phyloP scores from a whole-genome alignment of 1,140 invertebrate genomes.

The Homalodisca vitripennis region DNA sequence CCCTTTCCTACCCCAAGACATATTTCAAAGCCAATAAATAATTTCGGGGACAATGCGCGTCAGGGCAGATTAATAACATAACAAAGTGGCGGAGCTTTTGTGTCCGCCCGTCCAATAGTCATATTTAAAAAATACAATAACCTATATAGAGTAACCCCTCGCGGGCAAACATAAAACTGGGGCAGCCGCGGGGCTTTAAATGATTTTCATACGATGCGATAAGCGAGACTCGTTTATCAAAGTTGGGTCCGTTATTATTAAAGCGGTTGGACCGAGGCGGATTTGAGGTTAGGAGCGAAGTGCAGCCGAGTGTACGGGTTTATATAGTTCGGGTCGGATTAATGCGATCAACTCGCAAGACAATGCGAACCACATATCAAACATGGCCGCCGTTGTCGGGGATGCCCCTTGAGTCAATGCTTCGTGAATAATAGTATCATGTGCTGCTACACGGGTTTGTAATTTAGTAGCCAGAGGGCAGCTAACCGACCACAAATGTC shows the following conservation, averaged over 20 bases:
- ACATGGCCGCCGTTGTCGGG: too few species aligned
- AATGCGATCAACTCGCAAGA: not conserved
- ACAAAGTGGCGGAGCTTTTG: too few species aligned
- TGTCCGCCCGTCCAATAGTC: too few species aligned
- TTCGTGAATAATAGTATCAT: too few species aligned
- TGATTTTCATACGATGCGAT: not conserved
- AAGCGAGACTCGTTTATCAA: conserved; percentile 13
- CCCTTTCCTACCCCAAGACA: conserved; percentile 13
- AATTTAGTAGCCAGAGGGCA: too few species aligned
- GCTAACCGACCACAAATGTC: too few species aligned
- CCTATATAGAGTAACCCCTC: conserved; percentile 12
- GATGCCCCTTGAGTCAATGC: too few species aligned
- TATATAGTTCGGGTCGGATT: not conserved
- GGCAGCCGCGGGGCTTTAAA: not conserved
- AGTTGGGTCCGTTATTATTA: conserved; percentile 1
- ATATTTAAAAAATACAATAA: conserved; percentile 1
- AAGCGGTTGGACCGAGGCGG: not conserved
- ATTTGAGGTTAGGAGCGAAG: conserved; percentile 9
- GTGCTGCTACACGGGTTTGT: too few species aligned
- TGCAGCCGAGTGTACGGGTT: not conserved
- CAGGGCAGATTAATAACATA: not conserved
- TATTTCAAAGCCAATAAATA: conserved; percentile 18
- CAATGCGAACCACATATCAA: too few species aligned
- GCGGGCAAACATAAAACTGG: not conserved
- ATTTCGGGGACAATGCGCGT: conserved; percentile 3